Evolutionary conservation across 1,140 invertebrate species (phyloP).

Genomic region (Pectinophora gossypiella): DNA sequence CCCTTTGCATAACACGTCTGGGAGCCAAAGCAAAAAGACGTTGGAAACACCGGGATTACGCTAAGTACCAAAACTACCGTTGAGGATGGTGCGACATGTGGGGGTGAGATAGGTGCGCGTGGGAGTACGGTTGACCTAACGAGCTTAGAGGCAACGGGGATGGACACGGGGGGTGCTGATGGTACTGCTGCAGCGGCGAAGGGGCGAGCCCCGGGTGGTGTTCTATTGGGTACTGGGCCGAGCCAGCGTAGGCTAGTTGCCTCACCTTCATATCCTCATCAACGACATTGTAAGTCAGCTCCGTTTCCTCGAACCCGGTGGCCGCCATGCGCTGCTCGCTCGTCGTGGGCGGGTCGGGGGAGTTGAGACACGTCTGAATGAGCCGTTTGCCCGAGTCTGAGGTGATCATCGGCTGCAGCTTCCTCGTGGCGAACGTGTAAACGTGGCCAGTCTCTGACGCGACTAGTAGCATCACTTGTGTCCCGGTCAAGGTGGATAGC

Average conservation of each 20-base stretch:
- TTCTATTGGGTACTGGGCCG: constrained; percentile 79
- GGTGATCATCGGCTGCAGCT: constrained; percentile 99
- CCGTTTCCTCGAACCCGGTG: constrained; percentile 98
- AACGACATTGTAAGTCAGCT: constrained; percentile 96
- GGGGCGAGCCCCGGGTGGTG: constrained; percentile 77
- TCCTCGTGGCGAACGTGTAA: constrained; percentile 99
- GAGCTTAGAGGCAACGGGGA: constrained; percentile 78
- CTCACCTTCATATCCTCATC: constrained; percentile 97
- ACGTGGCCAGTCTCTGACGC: constrained; percentile 98
- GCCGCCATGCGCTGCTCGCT: constrained; percentile 97
- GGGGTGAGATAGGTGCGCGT: constrained; percentile 79
- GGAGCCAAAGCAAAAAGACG: too few relatives aligned
- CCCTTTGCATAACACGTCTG: too few relatives aligned
- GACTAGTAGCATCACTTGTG: constrained; percentile 98
- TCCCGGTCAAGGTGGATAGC: constrained; percentile 98
- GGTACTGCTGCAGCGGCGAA: constrained; percentile 76
- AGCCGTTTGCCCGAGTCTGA: constrained; percentile 98
- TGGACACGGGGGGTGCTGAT: constrained; percentile 75
- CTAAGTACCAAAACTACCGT: constrained; percentile 78
- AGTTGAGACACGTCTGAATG: constrained; percentile 99
- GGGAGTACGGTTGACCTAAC: constrained; percentile 77
- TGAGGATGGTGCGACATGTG: constrained; percentile 83
- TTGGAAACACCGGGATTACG: constrained; percentile 30
- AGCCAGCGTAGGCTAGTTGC: constrained; percentile 90
- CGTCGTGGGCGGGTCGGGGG: constrained; percentile 92